These are phyloP conservation scores for Mechanitis mazaeus DNA, from an alignment of 2,888 invertebrate genomes.

Conservation along the genomic window DNA sequence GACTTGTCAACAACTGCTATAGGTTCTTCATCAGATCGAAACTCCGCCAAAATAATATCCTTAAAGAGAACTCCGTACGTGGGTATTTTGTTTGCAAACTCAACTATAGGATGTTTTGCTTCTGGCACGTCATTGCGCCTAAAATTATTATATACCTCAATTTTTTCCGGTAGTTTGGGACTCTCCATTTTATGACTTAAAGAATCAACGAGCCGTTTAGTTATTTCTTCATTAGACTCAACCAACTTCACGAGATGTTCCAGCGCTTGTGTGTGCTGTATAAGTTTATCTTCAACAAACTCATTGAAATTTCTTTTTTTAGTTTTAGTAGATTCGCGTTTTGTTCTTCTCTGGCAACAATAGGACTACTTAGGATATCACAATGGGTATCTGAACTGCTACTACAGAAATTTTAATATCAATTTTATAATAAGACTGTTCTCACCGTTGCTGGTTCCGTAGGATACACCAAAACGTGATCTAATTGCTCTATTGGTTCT, in stretches of 20 bases:
- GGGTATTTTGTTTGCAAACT: constrained; percentile 45
- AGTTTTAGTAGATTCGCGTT: constrained; percentile 35
- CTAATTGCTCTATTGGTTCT: constrained; percentile 34
- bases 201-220: constrained; percentile 43
- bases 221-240: constrained; percentile 40
- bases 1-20: constrained; percentile 39
- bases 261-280: constrained; percentile 51
- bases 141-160: constrained; percentile 37
- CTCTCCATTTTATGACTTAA: constrained; percentile 36
- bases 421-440: constrained; percentile 10
- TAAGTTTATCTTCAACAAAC: constrained; percentile 49
- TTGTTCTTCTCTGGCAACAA: constrained; percentile 43
- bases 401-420: not conserved
- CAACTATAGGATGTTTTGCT: constrained; percentile 39
- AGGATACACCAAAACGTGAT: constrained; percentile 38
- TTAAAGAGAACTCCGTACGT: constrained; percentile 48
- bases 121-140: constrained; percentile 34
- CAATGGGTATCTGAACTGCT: not conserved
- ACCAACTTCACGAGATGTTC: constrained; percentile 44
- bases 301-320: constrained; percentile 32
- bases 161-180: constrained; percentile 46
- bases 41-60: constrained; percentile 40
- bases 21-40: constrained; percentile 39
- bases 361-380: constrained; percentile 11
- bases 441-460: constrained; percentile 38